Percentiles rank a stretch among this genome's conserved stretches.
Conservation (phyloP, 2,113 vertebrate species). For the Chloropsis cyanopogon region DNA sequence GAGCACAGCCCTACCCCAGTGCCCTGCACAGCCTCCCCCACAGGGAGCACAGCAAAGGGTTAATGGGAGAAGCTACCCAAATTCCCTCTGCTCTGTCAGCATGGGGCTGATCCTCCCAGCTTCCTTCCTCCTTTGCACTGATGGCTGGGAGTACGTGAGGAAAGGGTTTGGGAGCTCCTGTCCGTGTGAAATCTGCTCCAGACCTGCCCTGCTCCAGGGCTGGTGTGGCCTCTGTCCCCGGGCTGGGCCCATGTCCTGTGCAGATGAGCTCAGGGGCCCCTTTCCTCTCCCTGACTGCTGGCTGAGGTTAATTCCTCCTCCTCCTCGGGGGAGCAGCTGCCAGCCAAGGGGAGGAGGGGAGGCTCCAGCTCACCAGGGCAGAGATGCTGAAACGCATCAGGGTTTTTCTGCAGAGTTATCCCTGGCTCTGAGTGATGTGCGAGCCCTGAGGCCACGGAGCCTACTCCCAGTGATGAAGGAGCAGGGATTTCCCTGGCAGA, state of each 20-base stretch:
- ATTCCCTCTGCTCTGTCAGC: not conserved
- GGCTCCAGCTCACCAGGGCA: not conserved
- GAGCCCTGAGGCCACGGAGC: not conserved
- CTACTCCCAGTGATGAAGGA: not conserved
- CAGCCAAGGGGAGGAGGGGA: not conserved
- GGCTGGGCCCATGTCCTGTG: not conserved
- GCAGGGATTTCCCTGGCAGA: not conserved
- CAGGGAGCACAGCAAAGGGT: no score
- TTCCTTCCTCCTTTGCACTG: not conserved
- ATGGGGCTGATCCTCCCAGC: not conserved
- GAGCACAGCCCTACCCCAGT: not conserved
- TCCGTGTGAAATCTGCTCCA: not conserved
- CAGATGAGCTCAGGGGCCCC: not conserved
- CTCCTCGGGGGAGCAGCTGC: not conserved
- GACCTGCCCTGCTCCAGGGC: not conserved
- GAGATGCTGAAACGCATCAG: not conserved
- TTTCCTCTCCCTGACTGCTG: rapidly evolving
- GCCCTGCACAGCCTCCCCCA: not conserved
- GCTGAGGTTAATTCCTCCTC: not conserved
- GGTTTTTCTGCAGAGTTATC: not conserved
- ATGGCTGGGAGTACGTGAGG: not conserved
- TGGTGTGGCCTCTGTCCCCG: not conserved
- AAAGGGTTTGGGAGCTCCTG: not conserved
- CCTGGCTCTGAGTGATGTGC: not conserved
- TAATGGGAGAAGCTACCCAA: not conserved